Percentiles rank a stretch among this genome's conserved stretches.
These are phyloP conservation scores for Corticium candelabrum DNA, from an alignment of 37 sponge, comb jelly and placozoan genomes.

Conservation along the genomic window DNA sequence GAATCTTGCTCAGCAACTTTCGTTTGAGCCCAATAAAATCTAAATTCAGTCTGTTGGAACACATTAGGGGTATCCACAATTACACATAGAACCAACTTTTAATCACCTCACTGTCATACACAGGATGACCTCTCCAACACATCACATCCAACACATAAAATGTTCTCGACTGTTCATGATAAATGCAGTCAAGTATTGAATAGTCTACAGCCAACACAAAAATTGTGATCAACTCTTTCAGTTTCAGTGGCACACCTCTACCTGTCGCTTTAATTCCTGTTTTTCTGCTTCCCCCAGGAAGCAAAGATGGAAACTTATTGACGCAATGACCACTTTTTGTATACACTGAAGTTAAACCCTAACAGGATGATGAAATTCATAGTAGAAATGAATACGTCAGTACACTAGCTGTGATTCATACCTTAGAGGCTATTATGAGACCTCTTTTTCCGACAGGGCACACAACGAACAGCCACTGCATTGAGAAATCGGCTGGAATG, in stretches of 20 bases:
- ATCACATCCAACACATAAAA: slow-evolving; percentile 86
- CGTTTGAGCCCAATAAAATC: slow-evolving; percentile 22
- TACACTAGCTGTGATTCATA: background rate
- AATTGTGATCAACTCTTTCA: background rate
- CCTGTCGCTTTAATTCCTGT: background rate
- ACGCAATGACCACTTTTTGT: slow-evolving; percentile 53
- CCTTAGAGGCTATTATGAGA: slow-evolving; percentile 60
- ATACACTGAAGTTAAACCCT: slow-evolving; percentile 68
- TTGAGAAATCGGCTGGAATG: slow-evolving; percentile 64
- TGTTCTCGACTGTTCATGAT: slow-evolving; percentile 30
- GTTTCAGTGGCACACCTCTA: background rate
- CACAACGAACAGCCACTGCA: slow-evolving; percentile 63
- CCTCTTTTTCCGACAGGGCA: slow-evolving; percentile 80
- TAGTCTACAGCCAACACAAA: slow-evolving; percentile 23
- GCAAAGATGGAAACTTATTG: slow-evolving; percentile 65
- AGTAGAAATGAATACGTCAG: background rate
- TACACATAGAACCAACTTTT: background rate
- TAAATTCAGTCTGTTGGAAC: slow-evolving; percentile 20
- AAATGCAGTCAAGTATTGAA: slow-evolving; percentile 77
- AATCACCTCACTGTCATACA: slow-evolving; percentile 69
- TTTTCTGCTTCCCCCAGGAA: slow-evolving; percentile 72
- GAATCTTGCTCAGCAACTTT: slow-evolving; percentile 10
- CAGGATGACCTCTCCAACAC: slow-evolving; percentile 78
- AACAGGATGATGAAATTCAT: background rate
- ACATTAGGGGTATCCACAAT: background rate